phyloP scores from a whole-genome alignment of 2,797 vertebrate species.

The Lophotriccus pileatus region DNA sequence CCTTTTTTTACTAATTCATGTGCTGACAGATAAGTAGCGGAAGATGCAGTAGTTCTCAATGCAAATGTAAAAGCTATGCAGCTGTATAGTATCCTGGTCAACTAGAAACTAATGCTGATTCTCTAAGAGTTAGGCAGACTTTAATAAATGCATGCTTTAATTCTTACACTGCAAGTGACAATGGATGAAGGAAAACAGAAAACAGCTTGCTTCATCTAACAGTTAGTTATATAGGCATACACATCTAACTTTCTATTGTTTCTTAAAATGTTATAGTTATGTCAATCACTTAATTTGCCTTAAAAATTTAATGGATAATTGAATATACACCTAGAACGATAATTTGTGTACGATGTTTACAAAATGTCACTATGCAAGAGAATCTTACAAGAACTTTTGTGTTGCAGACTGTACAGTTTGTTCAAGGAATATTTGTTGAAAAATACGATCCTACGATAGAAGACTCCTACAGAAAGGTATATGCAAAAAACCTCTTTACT shows the following conservation, averaged over 20 bases:
- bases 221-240: neutral
- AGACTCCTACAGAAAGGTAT: slow-evolving; percentile 98
- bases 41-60: neutral
- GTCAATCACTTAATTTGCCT: neutral
- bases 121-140: neutral
- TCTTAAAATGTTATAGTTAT: neutral
- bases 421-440: slow-evolving; percentile 99
- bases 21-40: neutral
- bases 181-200: neutral
- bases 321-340: neutral
- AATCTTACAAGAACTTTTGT: slow-evolving; percentile 23
- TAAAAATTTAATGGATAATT: neutral
- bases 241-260: neutral
- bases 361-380: neutral
- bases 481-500: neutral
- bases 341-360: neutral
- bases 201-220: neutral
- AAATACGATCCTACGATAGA: slow-evolving; percentile 99
- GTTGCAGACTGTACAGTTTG: slow-evolving; percentile 94
- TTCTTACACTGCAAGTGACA: neutral
- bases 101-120: neutral
- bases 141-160: neutral
- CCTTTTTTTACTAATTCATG: neutral
- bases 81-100: neutral
- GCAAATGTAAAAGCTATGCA: neutral